Base-by-base conservation (phyloP, 2,797 vertebrate genomes). In the Acipenser ruthenus region DNA sequence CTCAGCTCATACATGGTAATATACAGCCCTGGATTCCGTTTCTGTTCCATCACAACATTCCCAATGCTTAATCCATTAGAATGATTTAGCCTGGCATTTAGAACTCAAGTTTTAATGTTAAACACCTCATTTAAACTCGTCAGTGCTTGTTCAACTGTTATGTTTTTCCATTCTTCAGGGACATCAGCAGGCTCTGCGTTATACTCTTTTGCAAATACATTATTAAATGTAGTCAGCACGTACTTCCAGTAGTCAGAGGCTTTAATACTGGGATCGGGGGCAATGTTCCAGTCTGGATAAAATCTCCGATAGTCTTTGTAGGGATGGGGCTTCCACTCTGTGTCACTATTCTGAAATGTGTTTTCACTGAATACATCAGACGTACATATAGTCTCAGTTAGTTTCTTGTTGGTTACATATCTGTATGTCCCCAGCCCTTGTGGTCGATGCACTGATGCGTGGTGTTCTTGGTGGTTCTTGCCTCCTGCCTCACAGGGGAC, bases 241-340 rank as follows among this genome's bases (percentile, higher is more conserved):
- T 74, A 82, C 67, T 83, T 87, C 82, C 85, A 86, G 73, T 80
- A 83, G 65, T 83, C 74, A 13, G 83, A 78, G 0, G 81, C 74
- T 55, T 82, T 6, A 6, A 69, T 61, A 15, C 56, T 71, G 9
- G 0, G 0, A 58, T 85, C 83, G 11, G 78, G 75, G 10, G 76
- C 69, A 72, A 86, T 84, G 11, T 9, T 2, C 84, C 85, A 87
- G 37, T 82, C 72, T 65, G 80, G 80, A 50, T 75, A 85, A 60
- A 47, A 55, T 0, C 0, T 8, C 0, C 0, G 50, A 49, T 81
- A 83, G 0, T 80, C 52, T 12, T 77, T 80, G 55, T 47, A 77
- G 0, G 70, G 69, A 60, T 77, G 70, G 0, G 0, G 5, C 8
- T 74, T 0, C 4, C 6, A 0, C 0, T 56, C 7, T 62, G 67